Evolutionary conservation across 2,113 vertebrate species (phyloP), one percentile per base, ranked within the genome.

Genomic region (Lipophrys pholis): DNA sequence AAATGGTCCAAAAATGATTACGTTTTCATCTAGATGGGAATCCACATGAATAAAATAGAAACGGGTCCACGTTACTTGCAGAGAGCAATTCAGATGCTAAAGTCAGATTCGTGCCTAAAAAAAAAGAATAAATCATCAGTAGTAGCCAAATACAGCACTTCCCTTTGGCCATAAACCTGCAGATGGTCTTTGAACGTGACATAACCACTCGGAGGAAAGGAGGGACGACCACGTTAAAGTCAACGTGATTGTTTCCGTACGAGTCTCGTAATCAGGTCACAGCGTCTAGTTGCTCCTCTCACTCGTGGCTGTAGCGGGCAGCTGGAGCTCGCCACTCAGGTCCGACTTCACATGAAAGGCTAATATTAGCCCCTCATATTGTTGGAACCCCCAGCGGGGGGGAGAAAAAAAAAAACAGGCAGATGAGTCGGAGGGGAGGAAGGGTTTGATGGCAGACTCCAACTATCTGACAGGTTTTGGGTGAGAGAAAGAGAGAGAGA

Each of bases 401-500:
- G 95, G 94, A 94, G 92, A 93, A 4, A 4, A 92, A 94, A 93
- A 4, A 4, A 92, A 94, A 54, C 94, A 94, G 94, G 94, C 94
- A 94, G 93, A 95, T 94, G 95, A 94, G 93, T 93, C 89, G 90
- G 94, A 94, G 82, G 74, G 94, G 94, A 94, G 95, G 94, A 95
- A 94, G 95, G 94, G 92, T 94, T 76, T 71, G 77, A 77, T 87
- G 82, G 84, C 76, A 82, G 66, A 85, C 73, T 86, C 83, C 72
- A 77, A 81, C 84, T 63, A 63, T 80, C 54, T 89, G 90, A 87
- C 88, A 87, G 83, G 81, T 87, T 85, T 65, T 81, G 94, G 59
- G 84, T 73, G 84, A 71, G 75, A 78, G 81, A 53, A 62, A 55
- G 65, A 61, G 67, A 73, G 40, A 8, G 53, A 16, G 50, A 39